Evolutionary conservation across 2,888 invertebrate species (phyloP), one percentile per base, ranked within the genome.

Genomic region (Hoplodrina blanda): DNA sequence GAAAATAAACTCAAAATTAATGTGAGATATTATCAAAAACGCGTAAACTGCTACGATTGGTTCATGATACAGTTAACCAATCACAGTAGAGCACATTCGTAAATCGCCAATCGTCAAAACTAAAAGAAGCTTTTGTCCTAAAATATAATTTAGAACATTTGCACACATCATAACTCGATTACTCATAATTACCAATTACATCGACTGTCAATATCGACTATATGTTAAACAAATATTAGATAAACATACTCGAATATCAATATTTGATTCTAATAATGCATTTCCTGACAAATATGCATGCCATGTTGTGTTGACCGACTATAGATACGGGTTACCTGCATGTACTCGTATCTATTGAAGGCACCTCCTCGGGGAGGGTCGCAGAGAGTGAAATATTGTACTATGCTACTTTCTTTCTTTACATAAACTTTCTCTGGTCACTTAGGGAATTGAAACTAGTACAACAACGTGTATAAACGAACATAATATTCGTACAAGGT

Each of bases 231-330:
- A 74, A 82, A 75, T 67, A 77, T 19, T n/a, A 52, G 74, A 77
- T 82, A 79, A 62, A 61, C 15, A 59, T 52, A 1, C 37, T 19
- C 67, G 62, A 57, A 66, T 54, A 69, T 67, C 44, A 76, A 84
- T 84, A 75, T 83, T 68, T 85, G 56, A 56, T 70, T 68, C 73
- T 64, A 80, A 75, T 82, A 78, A 78, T 62, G 76, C 74, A 78
- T 77, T 85, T 85, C 84, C 84, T 72, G 80, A 8, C 53, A 50
- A 41, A 74, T 69, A 78, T 59, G 76, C n/a, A 44, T 64, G 41
- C 41, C n/a, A 37, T 64, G 41, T 13, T 13, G 2, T 41, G 56
- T 80, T 66, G 70, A 52, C 59, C 33, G 19, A 53, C 57, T 37
- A 69, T 65, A 33, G 64, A 80, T 80, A 77, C 4, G 59, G 19